Evolutionary conservation across 2,888 invertebrate species (phyloP), one percentile per base, ranked within the genome.

Genomic region (Caenorhabditis afra): DNA sequence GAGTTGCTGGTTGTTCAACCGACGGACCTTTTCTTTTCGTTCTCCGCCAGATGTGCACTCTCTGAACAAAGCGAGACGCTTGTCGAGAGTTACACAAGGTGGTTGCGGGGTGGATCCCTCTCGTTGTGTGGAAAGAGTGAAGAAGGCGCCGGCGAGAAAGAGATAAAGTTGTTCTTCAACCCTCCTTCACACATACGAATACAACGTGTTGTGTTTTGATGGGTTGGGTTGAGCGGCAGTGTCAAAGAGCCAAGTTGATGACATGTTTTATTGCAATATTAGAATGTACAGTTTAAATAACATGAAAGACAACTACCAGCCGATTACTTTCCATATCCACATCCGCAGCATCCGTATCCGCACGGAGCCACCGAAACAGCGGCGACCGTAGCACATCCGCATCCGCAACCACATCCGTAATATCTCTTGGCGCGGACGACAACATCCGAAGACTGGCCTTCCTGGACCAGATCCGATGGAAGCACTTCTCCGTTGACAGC

Each of bases 71-170:
- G 67, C 49, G 58, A 58, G 20, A 41, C 55, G 41, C 57, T 71
- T 55, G 64, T 57, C 55, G 35, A 29, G n/a, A 50, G 70, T 73
- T 73, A 73, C 73, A 73, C 73, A 73, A 73, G 64, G 73, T 73
- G 64, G 50, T 73, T 73, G 64, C 64, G 44, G n/a, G 58, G 64
- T 55, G 62, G 53, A 55, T 55, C 37, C 44, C 59, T 29, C 29
- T 7, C 29, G 29, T 7, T 29, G 29, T 29, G 29, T 7, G 55
- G 57, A 55, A 61, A 55, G 41, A 64, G 53, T 5, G 39, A 50
- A 22, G 22, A 37, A n/a, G n/a, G 22, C 52, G 3, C 29, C 29
- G 7, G 29, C 7, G 29, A 29, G 29, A 29, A 29, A 29, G 29
- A 29, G 29, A 29, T 29, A 29, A 29, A 35, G 61, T 70, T 61